phyloP scores from a whole-genome alignment of 2,888 invertebrate genomes.

The Smittia aterrima region DNA sequence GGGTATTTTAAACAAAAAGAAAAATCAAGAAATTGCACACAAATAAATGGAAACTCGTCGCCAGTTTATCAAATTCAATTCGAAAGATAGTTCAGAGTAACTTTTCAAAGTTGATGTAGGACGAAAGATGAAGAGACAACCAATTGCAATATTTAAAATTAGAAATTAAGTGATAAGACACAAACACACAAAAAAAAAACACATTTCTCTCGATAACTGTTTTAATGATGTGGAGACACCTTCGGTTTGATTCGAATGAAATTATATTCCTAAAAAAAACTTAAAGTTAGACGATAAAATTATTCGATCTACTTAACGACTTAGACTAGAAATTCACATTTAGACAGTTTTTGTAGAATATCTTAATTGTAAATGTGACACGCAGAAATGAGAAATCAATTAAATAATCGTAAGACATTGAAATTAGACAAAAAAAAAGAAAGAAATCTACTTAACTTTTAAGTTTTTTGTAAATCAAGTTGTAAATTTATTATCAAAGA shows the following conservation, averaged over 20 bases:
- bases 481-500: conserved; percentile 10
- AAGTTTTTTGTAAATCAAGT: conserved; percentile 1
- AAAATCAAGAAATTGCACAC: conserved; percentile 19
- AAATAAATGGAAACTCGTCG: background rate
- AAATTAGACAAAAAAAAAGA: conserved; percentile 10
- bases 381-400: conserved; percentile 15
- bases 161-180: background rate
- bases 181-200: too few relatives aligned
- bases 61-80: conserved; percentile 10
- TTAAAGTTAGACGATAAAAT: background rate
- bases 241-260: conserved; percentile 9
- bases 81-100: background rate
- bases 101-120: too few relatives aligned
- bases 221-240: background rate
- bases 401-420: conserved; percentile 14
- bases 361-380: conserved; percentile 15
- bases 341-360: conserved; percentile 13
- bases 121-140: conserved; percentile 4
- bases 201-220: too few relatives aligned
- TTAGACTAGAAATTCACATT: conserved; percentile 1
- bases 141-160: conserved; percentile 25
- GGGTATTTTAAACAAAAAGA: conserved; percentile 37
- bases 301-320: background rate
- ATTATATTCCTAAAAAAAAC: conserved; percentile 22
- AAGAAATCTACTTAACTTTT: background rate